A percentile compares a stretch with the other conserved stretches of the same genome.
These are phyloP conservation scores for Sylvilagus floridanus DNA, from an alignment of 2,797 vertebrate genomes.

Conservation along the genomic window DNA sequence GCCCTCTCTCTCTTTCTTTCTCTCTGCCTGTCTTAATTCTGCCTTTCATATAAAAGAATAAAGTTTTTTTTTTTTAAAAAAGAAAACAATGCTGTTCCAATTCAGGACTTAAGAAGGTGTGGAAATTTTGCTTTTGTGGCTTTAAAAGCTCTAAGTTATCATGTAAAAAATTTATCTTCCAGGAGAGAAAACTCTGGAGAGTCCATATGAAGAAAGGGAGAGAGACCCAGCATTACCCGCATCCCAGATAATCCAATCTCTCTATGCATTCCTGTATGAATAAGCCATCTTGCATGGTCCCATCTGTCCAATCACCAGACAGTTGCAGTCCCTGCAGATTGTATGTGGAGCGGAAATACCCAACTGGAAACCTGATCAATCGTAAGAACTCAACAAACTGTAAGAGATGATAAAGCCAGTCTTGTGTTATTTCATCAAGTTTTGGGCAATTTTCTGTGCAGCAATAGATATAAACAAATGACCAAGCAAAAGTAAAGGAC, in stretches of 20 bases:
- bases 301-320: neutral
- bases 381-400: too few species aligned
- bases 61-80: too few species aligned
- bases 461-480: neutral
- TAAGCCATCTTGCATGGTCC: neutral
- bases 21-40: too few species aligned
- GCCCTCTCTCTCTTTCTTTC: too few species aligned
- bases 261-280: neutral
- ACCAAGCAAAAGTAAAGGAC: neutral
- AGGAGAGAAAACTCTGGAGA: neutral
- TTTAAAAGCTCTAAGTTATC: neutral
- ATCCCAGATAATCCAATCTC: neutral
- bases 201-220: neutral
- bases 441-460: neutral
- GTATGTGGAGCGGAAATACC: neutral
- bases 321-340: neutral
- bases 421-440: neutral
- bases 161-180: neutral
- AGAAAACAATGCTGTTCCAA: neutral
- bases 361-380: neutral
- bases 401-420: neutral
- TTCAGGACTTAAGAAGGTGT: neutral
- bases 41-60: too few species aligned
- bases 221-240: neutral
- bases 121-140: neutral